Evolutionary conservation across 2,888 invertebrate species (phyloP).

Genomic region (Polydrusus cervinus): DNA sequence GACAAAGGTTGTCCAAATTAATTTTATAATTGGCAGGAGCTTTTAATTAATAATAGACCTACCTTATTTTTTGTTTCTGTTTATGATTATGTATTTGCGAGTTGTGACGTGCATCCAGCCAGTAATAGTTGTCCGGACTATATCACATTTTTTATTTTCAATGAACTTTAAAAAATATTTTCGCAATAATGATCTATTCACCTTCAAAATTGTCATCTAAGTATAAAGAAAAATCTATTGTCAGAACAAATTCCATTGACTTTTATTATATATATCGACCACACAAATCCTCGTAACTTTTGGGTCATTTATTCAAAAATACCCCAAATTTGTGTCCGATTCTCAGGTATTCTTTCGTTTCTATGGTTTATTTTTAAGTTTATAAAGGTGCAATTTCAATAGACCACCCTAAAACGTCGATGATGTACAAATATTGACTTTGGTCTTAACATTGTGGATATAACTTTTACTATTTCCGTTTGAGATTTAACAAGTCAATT

Average conservation of each 20-base stretch:
- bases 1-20: too few species aligned
- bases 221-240: not conserved
- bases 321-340: not conserved
- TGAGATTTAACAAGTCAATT: constrained; percentile 36
- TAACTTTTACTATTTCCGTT: constrained; percentile 26
- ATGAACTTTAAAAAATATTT: too few species aligned
- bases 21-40: too few species aligned
- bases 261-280: constrained; percentile 32
- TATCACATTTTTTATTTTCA: too few species aligned
- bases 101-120: too few species aligned
- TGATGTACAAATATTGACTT: constrained; percentile 43
- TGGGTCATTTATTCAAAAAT: constrained; percentile 6
- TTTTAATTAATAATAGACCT: too few species aligned
- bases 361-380: constrained; percentile 16
- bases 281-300: constrained; percentile 21
- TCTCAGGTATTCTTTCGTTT: constrained; percentile 14
- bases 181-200: not conserved
- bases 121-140: too few species aligned
- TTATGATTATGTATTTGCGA: too few species aligned
- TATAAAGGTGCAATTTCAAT: constrained; percentile 27
- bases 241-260: constrained; percentile 14
- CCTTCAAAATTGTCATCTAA: not conserved
- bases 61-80: too few species aligned
- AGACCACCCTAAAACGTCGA: constrained; percentile 35
- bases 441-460: constrained; percentile 27